These are phyloP conservation scores for Psittacula echo DNA, from an alignment of 2,797 vertebrate species.

Conservation along the genomic window DNA sequence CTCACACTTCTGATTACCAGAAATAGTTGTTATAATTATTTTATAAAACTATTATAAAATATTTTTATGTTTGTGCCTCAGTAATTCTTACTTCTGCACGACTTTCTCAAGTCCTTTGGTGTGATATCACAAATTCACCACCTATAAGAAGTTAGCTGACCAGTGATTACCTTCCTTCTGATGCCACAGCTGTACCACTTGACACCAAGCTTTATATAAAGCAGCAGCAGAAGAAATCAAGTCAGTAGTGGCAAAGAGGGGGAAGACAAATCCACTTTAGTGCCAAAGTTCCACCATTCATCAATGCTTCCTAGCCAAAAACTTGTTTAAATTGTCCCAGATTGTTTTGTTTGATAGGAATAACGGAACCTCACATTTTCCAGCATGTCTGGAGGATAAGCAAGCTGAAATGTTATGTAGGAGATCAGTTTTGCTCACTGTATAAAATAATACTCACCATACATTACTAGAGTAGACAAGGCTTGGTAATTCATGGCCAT, in stretches of 20 bases:
- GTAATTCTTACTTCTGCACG: neutral
- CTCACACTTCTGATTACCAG: neutral
- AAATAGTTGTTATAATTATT: neutral
- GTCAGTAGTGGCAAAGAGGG: neutral
- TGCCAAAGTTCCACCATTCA: neutral
- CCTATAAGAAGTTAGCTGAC: neutral
- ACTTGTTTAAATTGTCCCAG: neutral
- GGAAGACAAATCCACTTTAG: neutral
- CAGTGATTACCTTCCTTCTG: neutral
- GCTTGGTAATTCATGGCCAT: slow-evolving; percentile 22
- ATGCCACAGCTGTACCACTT: neutral
- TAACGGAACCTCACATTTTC: neutral
- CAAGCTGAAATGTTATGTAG: neutral
- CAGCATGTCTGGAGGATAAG: neutral
- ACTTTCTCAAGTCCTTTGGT: neutral
- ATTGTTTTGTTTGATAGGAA: neutral
- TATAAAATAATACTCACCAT: slow-evolving; percentile 5
- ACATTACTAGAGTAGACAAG: slow-evolving; percentile 42
- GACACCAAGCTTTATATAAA: neutral
- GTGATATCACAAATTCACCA: neutral
- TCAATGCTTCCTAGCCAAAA: neutral
- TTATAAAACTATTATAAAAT: neutral
- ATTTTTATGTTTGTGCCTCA: neutral
- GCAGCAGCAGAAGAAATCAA: neutral
- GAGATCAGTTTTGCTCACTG: slow-evolving; percentile 9